Conservation (phyloP, 1,140 invertebrate genomes). For the Andricus grossulariae region DNA sequence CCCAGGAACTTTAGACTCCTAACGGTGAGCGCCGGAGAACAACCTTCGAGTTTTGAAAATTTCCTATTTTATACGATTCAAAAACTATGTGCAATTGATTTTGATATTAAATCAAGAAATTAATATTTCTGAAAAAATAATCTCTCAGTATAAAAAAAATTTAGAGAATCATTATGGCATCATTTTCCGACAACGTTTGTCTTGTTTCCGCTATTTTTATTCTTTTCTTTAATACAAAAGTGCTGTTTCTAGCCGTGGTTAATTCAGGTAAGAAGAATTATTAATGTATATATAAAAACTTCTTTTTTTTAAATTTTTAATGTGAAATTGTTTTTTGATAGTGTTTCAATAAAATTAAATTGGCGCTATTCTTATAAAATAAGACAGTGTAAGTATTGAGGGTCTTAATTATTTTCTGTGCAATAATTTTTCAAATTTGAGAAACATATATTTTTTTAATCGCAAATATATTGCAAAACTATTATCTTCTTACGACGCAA, state of each 20-base stretch:
- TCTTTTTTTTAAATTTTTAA: too few species aligned
- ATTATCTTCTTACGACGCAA: too few species aligned
- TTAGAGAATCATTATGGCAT: background rate
- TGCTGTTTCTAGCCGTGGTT: background rate
- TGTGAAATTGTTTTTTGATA: too few species aligned
- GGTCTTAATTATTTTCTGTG: too few species aligned
- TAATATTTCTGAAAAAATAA: background rate
- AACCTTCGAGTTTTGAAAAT: conserved; percentile 37
- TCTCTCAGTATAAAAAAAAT: background rate
- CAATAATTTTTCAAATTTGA: too few species aligned
- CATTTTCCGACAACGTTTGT: too few species aligned
- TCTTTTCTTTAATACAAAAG: background rate
- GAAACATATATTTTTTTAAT: too few species aligned
- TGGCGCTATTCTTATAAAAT: too few species aligned
- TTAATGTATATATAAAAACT: too few species aligned
- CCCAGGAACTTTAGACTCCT: conserved; percentile 55
- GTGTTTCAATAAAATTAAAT: too few species aligned
- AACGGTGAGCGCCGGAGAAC: conserved; percentile 48
- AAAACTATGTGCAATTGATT: background rate
- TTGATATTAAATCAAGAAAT: background rate
- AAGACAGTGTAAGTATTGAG: too few species aligned
- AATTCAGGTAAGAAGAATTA: background rate
- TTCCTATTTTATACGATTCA: background rate
- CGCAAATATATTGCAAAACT: too few species aligned
- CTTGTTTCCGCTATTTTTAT: background rate